Evolutionary conservation across 2,113 vertebrate genomes (phyloP).

Genomic region (Cyphotilapia sp.): DNA sequence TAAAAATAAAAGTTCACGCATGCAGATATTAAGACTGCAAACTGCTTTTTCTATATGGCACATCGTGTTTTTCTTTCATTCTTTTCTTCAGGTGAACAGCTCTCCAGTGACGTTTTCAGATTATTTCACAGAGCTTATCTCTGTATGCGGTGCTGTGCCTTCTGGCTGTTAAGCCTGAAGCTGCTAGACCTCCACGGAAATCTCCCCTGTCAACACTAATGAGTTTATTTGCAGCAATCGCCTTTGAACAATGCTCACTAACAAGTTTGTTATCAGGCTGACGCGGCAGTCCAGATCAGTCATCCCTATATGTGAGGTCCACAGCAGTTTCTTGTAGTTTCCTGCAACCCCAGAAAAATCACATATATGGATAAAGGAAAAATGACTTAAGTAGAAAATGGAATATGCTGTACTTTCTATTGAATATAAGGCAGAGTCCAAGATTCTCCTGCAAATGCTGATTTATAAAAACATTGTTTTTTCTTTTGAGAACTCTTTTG

Average conservation of each 20-base stretch:
- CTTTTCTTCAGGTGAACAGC: background rate
- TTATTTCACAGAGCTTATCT: slow-evolving; percentile 1
- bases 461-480: background rate
- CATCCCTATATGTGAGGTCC: background rate
- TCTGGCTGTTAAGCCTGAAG: background rate
- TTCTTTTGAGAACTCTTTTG: background rate
- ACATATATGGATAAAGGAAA: background rate
- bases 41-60: background rate
- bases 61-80: background rate
- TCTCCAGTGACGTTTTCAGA: background rate
- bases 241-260: background rate
- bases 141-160: background rate
- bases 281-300: background rate
- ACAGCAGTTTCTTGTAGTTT: background rate
- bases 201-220: background rate
- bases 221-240: slow-evolving; percentile 1
- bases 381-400: background rate
- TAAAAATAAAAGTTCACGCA: background rate
- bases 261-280: background rate
- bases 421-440: background rate
- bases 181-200: background rate
- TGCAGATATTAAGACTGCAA: background rate
- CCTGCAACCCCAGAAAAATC: background rate
- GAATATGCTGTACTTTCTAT: background rate
- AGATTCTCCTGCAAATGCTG: background rate